Evolutionary conservation across 2,797 vertebrate genomes (phyloP), one percentile per base, ranked within the genome.

Genomic region (Perodicticus potto): DNA sequence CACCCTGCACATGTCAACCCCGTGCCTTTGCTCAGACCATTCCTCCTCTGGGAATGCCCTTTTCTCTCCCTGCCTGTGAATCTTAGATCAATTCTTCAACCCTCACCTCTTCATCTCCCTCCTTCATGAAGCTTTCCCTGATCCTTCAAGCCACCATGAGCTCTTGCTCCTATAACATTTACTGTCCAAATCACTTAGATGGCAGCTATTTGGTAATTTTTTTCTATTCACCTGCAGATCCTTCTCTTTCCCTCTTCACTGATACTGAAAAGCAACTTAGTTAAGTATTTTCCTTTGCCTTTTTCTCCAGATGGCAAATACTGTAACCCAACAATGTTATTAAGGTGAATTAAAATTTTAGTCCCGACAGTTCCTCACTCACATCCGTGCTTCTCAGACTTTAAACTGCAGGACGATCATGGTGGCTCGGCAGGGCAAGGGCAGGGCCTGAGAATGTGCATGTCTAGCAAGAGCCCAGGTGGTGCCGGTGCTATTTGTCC

Each of bases 361-460:
- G 69, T 22, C 77, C 57, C 13, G 78, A 74, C 37, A 88, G 32
- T 83, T 65, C 76, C 91, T 86, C 57, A 73, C 91, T 83, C 57
- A 73, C 9, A 3, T 70, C 37, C 11, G 0, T 29, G 34, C 2
- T 84, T 93, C 85, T 91, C 63, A 70, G 93, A 86, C 7, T 89
- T 32, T 93, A 76, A 70, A 55, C 5, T 74, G 53, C 29, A 11
- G 29, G 69, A 4, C n/a, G 49, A 49, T 84, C 59, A 29, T 14
- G 17, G 59, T n/a, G 6, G 32, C 29, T n/a, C 49, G 22, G 4
- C 49, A 82, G 34, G 23, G 27, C 2, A 10, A 69, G 91, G 49
- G 9, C 1, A 23, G 63, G 16, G 22, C 0, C 20, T 22, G 59
- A 43, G 20, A 61, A 49, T 23, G 14, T 49, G 23, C n/a, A 43